Evolutionary conservation across 2,113 vertebrate species (phyloP).

Genomic region (Bungarus multicinctus): DNA sequence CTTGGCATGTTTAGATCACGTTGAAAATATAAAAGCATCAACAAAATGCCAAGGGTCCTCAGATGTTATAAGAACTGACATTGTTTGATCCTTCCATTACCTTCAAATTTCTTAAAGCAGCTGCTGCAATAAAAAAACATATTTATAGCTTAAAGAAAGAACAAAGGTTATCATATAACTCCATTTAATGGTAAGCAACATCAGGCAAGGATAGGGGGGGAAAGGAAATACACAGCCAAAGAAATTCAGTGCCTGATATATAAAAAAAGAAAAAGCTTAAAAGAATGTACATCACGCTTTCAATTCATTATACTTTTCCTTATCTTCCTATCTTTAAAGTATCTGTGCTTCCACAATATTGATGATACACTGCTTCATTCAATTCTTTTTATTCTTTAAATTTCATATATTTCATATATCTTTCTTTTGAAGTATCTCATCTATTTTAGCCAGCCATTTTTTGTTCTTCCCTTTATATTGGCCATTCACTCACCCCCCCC

Average conservation of each 20-base stretch:
- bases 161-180: neutral
- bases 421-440: neutral
- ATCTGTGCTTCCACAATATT: neutral
- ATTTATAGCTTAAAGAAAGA: neutral
- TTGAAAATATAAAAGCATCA: neutral
- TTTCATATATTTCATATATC: neutral
- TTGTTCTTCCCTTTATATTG: neutral
- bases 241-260: neutral
- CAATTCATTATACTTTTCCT: neutral
- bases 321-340: neutral
- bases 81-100: neutral
- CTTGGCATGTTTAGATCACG: constrained; percentile 3
- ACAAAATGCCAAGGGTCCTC: constrained; percentile 6
- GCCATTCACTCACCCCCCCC: neutral
- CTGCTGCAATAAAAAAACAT: neutral
- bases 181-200: neutral
- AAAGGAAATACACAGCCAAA: neutral
- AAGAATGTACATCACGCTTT: neutral
- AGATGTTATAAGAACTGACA: rapidly evolving
- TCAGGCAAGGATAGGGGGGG: neutral
- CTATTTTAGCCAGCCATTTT: neutral
- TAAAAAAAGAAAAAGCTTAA: neutral
- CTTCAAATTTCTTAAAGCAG: neutral
- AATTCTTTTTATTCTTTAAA: neutral
- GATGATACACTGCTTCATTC: neutral